Evolutionary conservation across 1,140 invertebrate genomes (phyloP).

Genomic region (Leptopilina clavipes): DNA sequence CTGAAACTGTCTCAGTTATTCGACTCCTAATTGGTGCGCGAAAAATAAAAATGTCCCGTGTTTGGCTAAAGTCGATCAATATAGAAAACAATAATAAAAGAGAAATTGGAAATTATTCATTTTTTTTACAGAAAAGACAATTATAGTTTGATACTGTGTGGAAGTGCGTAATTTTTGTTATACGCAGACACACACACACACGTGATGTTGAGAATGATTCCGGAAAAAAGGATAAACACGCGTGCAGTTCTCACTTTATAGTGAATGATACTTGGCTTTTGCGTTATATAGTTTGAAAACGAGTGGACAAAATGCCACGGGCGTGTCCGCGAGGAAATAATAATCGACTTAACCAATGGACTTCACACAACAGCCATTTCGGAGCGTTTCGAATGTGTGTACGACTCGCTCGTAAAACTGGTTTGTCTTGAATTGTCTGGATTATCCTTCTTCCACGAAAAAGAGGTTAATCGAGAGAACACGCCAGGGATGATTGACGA

Average conservation of each 20-base stretch:
- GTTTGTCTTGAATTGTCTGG: slow-evolving; percentile 26
- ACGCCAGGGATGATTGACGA: background rate
- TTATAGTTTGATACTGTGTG: background rate
- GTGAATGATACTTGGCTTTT: slow-evolving; percentile 10
- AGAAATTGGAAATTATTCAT: background rate
- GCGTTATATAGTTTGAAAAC: background rate
- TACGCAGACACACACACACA: no score
- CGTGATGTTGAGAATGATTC: no score
- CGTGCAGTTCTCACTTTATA: background rate
- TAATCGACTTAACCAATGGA: slow-evolving; percentile 28
- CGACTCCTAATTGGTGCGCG: slow-evolving; percentile 17
- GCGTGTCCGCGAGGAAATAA: slow-evolving; percentile 28
- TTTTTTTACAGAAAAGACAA: no score
- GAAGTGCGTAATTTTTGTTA: no score
- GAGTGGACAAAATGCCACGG: slow-evolving; percentile 23
- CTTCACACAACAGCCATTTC: slow-evolving; percentile 21
- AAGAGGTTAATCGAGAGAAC: slow-evolving; percentile 30
- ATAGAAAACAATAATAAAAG: background rate
- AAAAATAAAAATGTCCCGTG: background rate
- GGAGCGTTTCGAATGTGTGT: slow-evolving; percentile 1
- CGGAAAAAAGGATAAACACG: background rate
- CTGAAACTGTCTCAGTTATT: slow-evolving; percentile 5
- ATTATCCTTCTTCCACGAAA: slow-evolving; percentile 31
- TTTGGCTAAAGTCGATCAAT: slow-evolving; percentile 6
- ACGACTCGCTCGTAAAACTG: slow-evolving; percentile 29